Base-by-base conservation (phyloP, 2,113 vertebrate genomes). In the Oncorhynchus mykiss region DNA sequence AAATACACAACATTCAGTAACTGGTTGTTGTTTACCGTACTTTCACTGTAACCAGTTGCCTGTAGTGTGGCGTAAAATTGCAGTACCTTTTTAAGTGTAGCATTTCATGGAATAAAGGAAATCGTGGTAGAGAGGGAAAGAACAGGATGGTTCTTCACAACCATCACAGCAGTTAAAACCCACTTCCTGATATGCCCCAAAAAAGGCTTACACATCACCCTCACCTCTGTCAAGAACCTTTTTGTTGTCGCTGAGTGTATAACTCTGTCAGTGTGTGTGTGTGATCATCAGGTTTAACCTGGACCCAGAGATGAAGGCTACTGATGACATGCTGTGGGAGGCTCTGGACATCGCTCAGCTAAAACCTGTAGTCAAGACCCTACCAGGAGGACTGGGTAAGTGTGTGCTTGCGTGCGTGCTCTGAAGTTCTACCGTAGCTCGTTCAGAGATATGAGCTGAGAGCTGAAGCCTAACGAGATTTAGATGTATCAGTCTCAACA, bases 281-380 rank as follows among this genome's bases (percentile, higher is more conserved):
- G 34, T 79, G 54, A 79, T 66, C 66, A 49, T 75, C 79, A 99
- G 98, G 74, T 99, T 99, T 90, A 99, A 99, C 90, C 88, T 99
- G 93, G 98, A 99, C 82, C 98, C 98, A 1, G 97, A 99, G 92
- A 93, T 94, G 91, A 98, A 97, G 84, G 98, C 96, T 49, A 96
- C 96, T 5, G 97, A 99, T 88, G 95, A 95, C 84, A 97, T 96
- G 77, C 92, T 99, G 71, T 99, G 98, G 98, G 98, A 99, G 81
- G 97, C 98, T 2, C 73, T 99, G 93, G 98, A 99, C 84, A 99
- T 99, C 20, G 98, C 98, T 64, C 98, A 99, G 88, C 93, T 99
- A 75, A 99, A 99, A 87, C 95, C 94, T 2, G 95, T 99, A 74
- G 98, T 99, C 65, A 99, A 99, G 90, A 94, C 95, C 0, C 88